Percentiles rank a stretch among this genome's conserved stretches.
Evolutionary conservation across 2,113 vertebrate genomes (phyloP).

Genomic region (Rhegmatorhina hoffmannsi): DNA sequence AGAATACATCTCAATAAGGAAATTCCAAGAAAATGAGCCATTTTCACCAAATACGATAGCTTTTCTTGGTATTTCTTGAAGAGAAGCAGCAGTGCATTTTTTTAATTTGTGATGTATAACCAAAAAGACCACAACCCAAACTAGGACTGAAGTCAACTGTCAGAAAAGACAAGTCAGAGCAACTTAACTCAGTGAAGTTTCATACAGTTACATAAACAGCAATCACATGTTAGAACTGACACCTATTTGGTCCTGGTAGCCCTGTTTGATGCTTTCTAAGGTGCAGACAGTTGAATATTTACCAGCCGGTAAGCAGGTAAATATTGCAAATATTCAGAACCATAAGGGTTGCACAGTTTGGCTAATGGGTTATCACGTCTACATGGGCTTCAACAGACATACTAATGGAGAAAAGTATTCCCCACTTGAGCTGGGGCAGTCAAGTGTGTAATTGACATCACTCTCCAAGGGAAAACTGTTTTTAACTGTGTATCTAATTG

Average conservation of each 20-base stretch:
- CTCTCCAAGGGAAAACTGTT: background rate
- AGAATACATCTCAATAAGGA: background rate
- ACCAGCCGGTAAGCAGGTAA: background rate
- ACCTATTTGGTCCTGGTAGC: background rate
- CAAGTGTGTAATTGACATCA: background rate
- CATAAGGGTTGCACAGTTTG: background rate
- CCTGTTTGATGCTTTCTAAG: background rate
- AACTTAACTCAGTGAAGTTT: background rate
- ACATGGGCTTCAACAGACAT: background rate
- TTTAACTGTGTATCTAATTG: constrained; percentile 15
- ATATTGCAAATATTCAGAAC: background rate
- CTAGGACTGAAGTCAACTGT: background rate
- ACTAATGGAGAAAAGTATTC: constrained; percentile 10
- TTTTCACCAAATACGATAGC: background rate
- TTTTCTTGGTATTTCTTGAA: background rate
- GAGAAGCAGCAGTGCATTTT: background rate
- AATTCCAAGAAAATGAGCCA: background rate
- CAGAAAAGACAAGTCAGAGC: background rate
- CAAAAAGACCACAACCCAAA: background rate
- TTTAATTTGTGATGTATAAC: background rate
- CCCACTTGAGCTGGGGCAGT: background rate
- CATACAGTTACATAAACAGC: background rate
- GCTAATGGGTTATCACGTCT: background rate
- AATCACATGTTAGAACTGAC: background rate
- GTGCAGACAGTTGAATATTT: background rate